Conservation (phyloP, 2,797 vertebrate species). For the Poeciliopsis gracilis region DNA sequence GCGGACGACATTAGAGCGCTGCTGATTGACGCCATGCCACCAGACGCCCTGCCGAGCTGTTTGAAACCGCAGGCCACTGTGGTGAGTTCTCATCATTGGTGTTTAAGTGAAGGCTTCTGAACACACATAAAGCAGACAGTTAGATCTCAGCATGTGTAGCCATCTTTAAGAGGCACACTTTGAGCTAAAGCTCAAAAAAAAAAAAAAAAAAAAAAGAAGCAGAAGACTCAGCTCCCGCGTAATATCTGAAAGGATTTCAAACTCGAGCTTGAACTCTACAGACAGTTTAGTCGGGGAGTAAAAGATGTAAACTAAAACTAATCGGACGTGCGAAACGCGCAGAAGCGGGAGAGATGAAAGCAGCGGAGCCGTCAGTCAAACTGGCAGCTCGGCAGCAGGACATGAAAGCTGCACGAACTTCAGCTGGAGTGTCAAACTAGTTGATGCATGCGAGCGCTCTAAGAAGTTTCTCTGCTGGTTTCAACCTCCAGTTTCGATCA, state of each 20-base stretch:
- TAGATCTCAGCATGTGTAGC: neutral
- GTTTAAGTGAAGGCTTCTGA: neutral
- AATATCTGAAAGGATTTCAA: neutral
- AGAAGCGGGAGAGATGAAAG: slow-evolving; percentile 7
- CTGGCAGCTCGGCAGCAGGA: neutral
- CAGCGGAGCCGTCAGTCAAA: slow-evolving; percentile 7
- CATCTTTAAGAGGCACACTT: neutral
- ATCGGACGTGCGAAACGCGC: neutral
- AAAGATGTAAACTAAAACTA: slow-evolving; percentile 11
- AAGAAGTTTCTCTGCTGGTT: neutral
- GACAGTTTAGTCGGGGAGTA: neutral
- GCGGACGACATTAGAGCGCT: slow-evolving; percentile 93
- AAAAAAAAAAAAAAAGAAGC: neutral
- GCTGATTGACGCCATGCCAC: slow-evolving; percentile 97
- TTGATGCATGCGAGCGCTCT: neutral
- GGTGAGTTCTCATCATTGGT: slow-evolving; percentile 80
- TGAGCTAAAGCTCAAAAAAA: neutral
- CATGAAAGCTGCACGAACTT: slow-evolving; percentile 14
- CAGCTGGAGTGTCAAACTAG: neutral
- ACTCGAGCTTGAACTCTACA: neutral
- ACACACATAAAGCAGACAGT: neutral
- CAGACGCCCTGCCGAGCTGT: slow-evolving; percentile 93
- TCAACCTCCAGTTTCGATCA: neutral
- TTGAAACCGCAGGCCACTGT: slow-evolving; percentile 96
- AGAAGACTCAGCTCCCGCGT: neutral